These are phyloP conservation scores for Hecatera dysodea DNA, from an alignment of 2,888 invertebrate genomes.

Conservation along the genomic window DNA sequence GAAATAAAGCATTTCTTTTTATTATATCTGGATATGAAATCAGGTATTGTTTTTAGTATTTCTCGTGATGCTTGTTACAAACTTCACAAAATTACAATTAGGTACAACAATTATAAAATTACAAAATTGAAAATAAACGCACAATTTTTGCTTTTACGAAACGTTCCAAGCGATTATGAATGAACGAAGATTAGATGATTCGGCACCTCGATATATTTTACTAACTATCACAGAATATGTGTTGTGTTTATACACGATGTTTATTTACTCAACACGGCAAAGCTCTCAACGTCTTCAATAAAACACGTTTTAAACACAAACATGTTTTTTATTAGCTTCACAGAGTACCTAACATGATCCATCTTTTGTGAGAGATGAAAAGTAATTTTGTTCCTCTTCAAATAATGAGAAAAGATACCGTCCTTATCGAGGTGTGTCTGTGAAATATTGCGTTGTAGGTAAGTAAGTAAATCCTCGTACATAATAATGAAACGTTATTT, in stretches of 20 bases:
- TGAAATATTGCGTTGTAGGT: slow-evolving; percentile 34
- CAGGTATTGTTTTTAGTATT: slow-evolving; percentile 9
- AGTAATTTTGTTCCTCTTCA: slow-evolving; percentile 46
- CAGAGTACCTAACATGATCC: slow-evolving; percentile 12
- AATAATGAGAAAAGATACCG: slow-evolving; percentile 32
- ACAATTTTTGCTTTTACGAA: not conserved
- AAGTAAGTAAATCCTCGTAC: slow-evolving; percentile 38
- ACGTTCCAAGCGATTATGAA: slow-evolving; percentile 3
- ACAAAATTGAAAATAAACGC: slow-evolving; percentile 16
- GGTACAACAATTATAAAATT: no score
- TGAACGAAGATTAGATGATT: slow-evolving; percentile 12
- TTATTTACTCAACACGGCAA: slow-evolving; percentile 42
- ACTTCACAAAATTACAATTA: no score
- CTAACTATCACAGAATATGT: slow-evolving; percentile 18
- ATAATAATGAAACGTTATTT: slow-evolving; percentile 26
- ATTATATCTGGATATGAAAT: slow-evolving; percentile 17
- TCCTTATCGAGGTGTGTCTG: slow-evolving; percentile 21
- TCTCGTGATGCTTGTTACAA: not conserved
- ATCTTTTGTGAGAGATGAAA: slow-evolving; percentile 48
- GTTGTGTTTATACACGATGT: slow-evolving; percentile 1
- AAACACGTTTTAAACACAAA: slow-evolving; percentile 39
- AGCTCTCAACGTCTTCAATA: slow-evolving; percentile 37
- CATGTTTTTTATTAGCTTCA: slow-evolving; percentile 42
- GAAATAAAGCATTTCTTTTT: slow-evolving; percentile 20
- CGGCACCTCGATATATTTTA: slow-evolving; percentile 8